Percentiles rank a stretch among this genome's conserved stretches.
These are phyloP conservation scores for Platichthys flesus DNA, from an alignment of 2,113 vertebrate species.

Conservation along the genomic window DNA sequence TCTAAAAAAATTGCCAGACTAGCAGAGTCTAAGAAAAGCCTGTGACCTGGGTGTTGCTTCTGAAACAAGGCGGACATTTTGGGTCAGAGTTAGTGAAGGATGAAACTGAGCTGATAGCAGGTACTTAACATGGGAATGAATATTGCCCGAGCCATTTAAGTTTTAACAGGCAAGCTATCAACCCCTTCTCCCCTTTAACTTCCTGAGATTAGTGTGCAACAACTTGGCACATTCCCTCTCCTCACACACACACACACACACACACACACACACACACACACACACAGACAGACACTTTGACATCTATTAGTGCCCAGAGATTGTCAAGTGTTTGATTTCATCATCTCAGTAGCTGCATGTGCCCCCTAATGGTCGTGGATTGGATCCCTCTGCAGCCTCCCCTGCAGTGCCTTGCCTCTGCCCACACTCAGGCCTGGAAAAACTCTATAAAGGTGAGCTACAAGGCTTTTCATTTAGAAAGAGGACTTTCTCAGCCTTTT, in stretches of 20 bases:
- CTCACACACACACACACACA: conserved; percentile 15
- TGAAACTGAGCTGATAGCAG: conserved; percentile 23
- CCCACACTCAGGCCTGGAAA: neutral
- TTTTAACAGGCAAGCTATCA: conserved; percentile 58
- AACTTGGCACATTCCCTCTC: conserved; percentile 19
- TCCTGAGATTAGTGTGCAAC: conserved; percentile 46
- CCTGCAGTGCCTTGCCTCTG: conserved; percentile 25
- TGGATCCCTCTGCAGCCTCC: conserved; percentile 35
- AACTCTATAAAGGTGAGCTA: neutral
- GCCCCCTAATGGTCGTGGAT: conserved; percentile 4
- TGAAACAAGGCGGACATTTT: conserved; percentile 20
- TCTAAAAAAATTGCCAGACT: conserved; percentile 59
- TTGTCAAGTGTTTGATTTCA: conserved; percentile 37
- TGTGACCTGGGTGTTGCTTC: conserved; percentile 52
- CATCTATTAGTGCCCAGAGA: conserved; percentile 58
- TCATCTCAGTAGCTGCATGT: neutral
- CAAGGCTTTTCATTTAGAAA: neutral
- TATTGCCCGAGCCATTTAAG: conserved; percentile 29
- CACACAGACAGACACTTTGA: conserved; percentile 19
- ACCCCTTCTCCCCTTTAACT: conserved; percentile 55
- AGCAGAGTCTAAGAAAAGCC: conserved; percentile 70
- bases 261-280: conserved; percentile 28
- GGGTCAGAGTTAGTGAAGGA: conserved; percentile 30
- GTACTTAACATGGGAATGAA: conserved; percentile 27
- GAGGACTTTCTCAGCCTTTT: neutral